A percentile compares a stretch with the other conserved stretches of the same genome.
Evolutionary conservation across 2,113 vertebrate genomes (phyloP).

Genomic region (Osmerus mordax): DNA sequence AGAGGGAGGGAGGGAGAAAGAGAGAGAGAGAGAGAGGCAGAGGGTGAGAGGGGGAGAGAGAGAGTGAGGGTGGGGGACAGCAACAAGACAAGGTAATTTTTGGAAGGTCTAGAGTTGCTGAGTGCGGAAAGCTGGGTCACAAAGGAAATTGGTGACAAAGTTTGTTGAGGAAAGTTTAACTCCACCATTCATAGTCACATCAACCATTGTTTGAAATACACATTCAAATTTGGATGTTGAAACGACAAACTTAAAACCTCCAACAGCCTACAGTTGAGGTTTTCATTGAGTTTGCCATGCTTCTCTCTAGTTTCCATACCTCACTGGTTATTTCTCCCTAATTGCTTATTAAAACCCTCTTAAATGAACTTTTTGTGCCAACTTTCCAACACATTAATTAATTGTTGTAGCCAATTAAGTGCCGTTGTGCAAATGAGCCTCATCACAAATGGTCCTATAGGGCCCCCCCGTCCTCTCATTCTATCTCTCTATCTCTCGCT

Average conservation of each 20-base stretch:
- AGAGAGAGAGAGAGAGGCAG: neutral
- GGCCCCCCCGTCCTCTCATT: neutral
- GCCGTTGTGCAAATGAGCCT: constrained; percentile 85
- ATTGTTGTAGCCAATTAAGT: constrained; percentile 99
- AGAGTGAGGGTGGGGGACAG: neutral
- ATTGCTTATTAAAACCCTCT: constrained; percentile 76
- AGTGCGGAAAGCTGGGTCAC: neutral
- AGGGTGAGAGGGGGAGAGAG: neutral
- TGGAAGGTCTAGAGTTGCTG: neutral
- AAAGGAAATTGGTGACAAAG: too few relatives aligned
- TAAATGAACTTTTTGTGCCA: constrained; percentile 90
- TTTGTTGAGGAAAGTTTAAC: too few relatives aligned
- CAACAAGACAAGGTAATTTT: neutral
- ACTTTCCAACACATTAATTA: constrained; percentile 99
- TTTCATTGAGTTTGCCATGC: neutral
- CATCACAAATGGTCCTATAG: constrained; percentile 62
- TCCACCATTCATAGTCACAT: too few relatives aligned
- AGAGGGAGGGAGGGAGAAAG: neutral
- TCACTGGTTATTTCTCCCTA: constrained; percentile 11
- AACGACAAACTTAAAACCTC: neutral
- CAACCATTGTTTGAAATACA: too few relatives aligned
- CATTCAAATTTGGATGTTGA: too few relatives aligned
- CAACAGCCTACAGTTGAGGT: neutral
- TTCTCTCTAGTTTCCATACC: neutral
- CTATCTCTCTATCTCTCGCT: neutral